A percentile compares a stretch with the other conserved stretches of the same genome.
Conservation (phyloP, 2,888 invertebrate genomes). For the Agrotis ipsilon region DNA sequence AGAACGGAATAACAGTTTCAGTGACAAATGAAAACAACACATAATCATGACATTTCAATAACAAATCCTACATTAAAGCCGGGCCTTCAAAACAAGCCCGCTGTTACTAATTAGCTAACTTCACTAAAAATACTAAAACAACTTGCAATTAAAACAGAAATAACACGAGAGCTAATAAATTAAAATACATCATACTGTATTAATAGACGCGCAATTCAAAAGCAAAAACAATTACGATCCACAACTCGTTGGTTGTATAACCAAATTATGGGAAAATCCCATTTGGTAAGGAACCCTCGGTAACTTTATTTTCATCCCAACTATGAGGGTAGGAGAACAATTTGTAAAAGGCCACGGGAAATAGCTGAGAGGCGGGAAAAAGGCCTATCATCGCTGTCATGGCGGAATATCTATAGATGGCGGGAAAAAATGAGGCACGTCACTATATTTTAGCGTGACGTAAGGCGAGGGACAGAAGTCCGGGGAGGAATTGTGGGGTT, state of each 20-base stretch:
- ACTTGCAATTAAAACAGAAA: slow-evolving; percentile 63
- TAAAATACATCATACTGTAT: slow-evolving; percentile 65
- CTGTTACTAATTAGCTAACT: slow-evolving; percentile 74
- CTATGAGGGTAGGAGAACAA: slow-evolving; percentile 84
- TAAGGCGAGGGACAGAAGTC: slow-evolving; percentile 65
- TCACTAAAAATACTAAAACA: slow-evolving; percentile 64
- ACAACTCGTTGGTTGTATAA: slow-evolving; percentile 82
- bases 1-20: slow-evolving; percentile 45
- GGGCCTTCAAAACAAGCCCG: slow-evolving; percentile 25
- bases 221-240: slow-evolving; percentile 80
- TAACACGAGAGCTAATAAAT: slow-evolving; percentile 61
- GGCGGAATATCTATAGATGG: slow-evolving; percentile 84
- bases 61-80: slow-evolving; percentile 41
- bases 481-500: slow-evolving; percentile 32
- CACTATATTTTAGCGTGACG: slow-evolving; percentile 84
- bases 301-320: slow-evolving; percentile 83
- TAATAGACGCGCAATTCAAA: slow-evolving; percentile 68
- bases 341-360: slow-evolving; percentile 87
- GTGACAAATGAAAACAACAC: slow-evolving; percentile 45
- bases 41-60: slow-evolving; percentile 49
- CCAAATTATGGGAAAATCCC: slow-evolving; percentile 87
- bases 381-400: slow-evolving; percentile 88
- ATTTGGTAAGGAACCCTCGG: slow-evolving; percentile 84
- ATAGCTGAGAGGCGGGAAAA: slow-evolving; percentile 87
- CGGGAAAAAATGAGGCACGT: slow-evolving; percentile 83